phyloP scores from a whole-genome alignment of 2,888 invertebrate species.

The Eumacrocentrus americanus region DNA sequence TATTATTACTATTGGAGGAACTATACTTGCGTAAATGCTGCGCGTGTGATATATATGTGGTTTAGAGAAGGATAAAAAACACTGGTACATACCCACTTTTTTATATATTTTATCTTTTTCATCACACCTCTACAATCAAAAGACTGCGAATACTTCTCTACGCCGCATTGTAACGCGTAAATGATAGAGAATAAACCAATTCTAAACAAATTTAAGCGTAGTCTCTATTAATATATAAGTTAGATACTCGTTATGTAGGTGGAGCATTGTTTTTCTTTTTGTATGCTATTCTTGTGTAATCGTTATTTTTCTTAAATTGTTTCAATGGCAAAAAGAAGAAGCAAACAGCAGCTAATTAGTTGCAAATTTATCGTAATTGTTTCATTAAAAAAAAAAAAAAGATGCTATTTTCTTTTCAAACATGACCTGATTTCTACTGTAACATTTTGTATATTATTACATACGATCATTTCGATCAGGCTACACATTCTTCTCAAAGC shows the following conservation, averaged over 20 bases:
- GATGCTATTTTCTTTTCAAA: too few relatives aligned
- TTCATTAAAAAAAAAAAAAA: too few relatives aligned
- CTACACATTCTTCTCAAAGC: background rate
- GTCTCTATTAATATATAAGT: conserved; percentile 5
- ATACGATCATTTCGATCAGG: conserved; percentile 12
- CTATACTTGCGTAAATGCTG: conserved; percentile 18
- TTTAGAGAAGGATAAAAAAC: conserved; percentile 26
- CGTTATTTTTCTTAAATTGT: conserved; percentile 7
- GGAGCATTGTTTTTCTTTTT: conserved; percentile 22
- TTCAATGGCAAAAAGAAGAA: too few relatives aligned
- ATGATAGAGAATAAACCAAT: conserved; percentile 25
- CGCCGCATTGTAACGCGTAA: conserved; percentile 35
- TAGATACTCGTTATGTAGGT: conserved; percentile 26
- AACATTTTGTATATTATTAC: too few relatives aligned
- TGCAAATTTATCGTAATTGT: too few relatives aligned
- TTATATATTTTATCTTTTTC: conserved; percentile 31
- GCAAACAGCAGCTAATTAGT: too few relatives aligned
- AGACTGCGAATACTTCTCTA: conserved; percentile 37
- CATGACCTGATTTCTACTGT: too few relatives aligned
- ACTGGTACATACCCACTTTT: conserved; percentile 26
- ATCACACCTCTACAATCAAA: conserved; percentile 31
- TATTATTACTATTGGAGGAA: background rate
- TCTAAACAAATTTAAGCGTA: conserved; percentile 12
- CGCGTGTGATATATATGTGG: conserved; percentile 35
- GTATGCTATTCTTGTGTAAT: conserved; percentile 2